A percentile compares a stretch with the other conserved stretches of the same genome.
These are phyloP conservation scores for Adoxophyes honmai DNA, from an alignment of 1,140 invertebrate genomes.

Conservation along the genomic window DNA sequence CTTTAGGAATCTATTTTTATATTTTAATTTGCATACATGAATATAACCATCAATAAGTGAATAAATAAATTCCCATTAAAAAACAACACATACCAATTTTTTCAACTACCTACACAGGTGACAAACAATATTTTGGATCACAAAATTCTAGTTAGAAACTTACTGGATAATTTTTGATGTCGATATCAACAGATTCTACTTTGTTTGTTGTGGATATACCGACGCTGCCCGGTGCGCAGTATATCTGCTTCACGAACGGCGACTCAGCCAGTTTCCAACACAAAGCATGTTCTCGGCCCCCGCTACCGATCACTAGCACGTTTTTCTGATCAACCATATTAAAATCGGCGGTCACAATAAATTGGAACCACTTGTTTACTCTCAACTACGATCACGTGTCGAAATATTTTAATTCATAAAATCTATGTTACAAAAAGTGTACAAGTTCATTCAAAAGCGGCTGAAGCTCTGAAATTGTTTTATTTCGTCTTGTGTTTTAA, in stretches of 20 bases:
- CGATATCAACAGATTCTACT: slow-evolving; percentile 80
- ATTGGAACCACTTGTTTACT: slow-evolving; percentile 24
- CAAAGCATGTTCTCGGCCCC: slow-evolving; percentile 97
- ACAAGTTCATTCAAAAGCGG: neutral
- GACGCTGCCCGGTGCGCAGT: slow-evolving; percentile 93
- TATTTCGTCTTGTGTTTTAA: neutral
- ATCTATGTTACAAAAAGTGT: neutral
- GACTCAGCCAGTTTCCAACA: slow-evolving; percentile 95
- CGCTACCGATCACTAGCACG: slow-evolving; percentile 92
- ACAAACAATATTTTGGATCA: too few species aligned
- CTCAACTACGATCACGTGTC: slow-evolving; percentile 5
- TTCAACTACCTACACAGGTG: too few species aligned
- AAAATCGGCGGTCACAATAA: slow-evolving; percentile 7
- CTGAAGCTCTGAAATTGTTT: too few species aligned
- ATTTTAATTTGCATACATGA: too few species aligned
- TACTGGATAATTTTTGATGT: slow-evolving; percentile 84
- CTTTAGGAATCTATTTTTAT: too few species aligned
- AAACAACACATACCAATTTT: too few species aligned
- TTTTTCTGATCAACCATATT: slow-evolving; percentile 63
- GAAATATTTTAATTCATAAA: neutral
- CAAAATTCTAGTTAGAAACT: slow-evolving; percentile 41
- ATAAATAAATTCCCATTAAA: too few species aligned
- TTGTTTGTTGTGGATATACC: slow-evolving; percentile 86
- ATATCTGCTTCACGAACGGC: slow-evolving; percentile 83
- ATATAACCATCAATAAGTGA: too few species aligned